phyloP scores from a whole-genome alignment of 2,113 vertebrate genomes.

The Melospiza georgiana region DNA sequence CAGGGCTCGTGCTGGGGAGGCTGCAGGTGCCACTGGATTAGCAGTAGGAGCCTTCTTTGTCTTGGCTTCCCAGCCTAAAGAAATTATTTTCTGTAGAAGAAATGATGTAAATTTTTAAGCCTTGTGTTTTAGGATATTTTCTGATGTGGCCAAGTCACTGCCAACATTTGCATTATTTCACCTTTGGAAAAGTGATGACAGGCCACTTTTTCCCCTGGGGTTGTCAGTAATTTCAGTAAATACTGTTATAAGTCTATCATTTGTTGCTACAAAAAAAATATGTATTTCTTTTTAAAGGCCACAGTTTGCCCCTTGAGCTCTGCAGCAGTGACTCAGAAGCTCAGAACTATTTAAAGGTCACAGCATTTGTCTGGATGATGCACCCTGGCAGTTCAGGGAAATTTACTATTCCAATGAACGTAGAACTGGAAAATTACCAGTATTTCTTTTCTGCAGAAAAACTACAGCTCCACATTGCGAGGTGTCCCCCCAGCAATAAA shows the following conservation, averaged over 20 bases:
- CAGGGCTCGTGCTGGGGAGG: not conserved
- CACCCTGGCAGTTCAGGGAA: not conserved
- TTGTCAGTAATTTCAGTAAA: not conserved
- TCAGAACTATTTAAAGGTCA: not conserved
- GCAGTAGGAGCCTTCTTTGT: not conserved
- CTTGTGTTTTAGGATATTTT: not conserved
- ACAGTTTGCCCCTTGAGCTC: not conserved
- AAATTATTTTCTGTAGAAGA: not conserved
- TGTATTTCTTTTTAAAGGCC: not conserved
- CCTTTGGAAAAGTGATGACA: not conserved
- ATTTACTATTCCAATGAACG: not conserved
- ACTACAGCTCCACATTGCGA: slow-evolving; percentile 87
- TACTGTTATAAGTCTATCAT: not conserved
- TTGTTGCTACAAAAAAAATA: not conserved
- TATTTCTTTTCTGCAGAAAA: slow-evolving; percentile 78
- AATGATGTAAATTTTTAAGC: not conserved
- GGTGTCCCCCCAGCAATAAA: slow-evolving; percentile 76
- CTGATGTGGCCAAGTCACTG: not conserved
- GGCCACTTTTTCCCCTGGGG: not conserved
- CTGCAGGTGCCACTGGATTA: not conserved
- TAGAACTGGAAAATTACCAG: not conserved
- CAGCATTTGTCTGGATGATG: not conserved
- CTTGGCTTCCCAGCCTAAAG: not conserved
- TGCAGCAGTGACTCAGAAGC: not conserved
- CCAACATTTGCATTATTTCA: not conserved